phyloP scores from a whole-genome alignment of 2,797 vertebrate species.

The Agapornis canus region DNA sequence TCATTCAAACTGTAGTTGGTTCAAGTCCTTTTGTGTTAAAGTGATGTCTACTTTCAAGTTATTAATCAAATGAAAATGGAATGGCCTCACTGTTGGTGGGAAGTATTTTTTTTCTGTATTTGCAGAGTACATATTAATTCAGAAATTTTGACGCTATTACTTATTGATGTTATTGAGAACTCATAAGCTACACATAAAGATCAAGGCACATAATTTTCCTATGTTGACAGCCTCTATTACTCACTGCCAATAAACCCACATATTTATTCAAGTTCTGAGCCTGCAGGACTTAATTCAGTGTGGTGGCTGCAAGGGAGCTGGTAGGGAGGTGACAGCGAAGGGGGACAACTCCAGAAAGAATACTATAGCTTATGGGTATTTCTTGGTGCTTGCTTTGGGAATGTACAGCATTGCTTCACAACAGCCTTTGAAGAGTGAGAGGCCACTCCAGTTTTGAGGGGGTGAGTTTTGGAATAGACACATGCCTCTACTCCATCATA shows the following conservation, averaged over 20 bases:
- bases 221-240: not conserved
- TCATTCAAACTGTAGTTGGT: not conserved
- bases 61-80: not conserved
- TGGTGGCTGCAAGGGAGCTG: not conserved
- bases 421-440: not conserved
- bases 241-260: not conserved
- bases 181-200: not conserved
- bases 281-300: not conserved
- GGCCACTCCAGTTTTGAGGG: rapidly evolving
- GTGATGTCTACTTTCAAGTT: not conserved
- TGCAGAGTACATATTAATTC: not conserved
- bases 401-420: not conserved
- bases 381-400: not conserved
- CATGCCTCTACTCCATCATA: rapidly evolving
- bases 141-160: not conserved
- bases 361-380: not conserved
- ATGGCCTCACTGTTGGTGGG: not conserved
- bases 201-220: not conserved
- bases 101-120: not conserved
- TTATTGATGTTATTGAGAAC: not conserved
- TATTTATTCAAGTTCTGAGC: not conserved
- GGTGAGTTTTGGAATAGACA: not conserved
- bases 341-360: not conserved
- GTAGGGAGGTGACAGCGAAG: not conserved
- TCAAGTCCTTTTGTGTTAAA: not conserved